phyloP scores from a whole-genome alignment of 2,113 vertebrate genomes.

The Anarhynchus alexandrinus region DNA sequence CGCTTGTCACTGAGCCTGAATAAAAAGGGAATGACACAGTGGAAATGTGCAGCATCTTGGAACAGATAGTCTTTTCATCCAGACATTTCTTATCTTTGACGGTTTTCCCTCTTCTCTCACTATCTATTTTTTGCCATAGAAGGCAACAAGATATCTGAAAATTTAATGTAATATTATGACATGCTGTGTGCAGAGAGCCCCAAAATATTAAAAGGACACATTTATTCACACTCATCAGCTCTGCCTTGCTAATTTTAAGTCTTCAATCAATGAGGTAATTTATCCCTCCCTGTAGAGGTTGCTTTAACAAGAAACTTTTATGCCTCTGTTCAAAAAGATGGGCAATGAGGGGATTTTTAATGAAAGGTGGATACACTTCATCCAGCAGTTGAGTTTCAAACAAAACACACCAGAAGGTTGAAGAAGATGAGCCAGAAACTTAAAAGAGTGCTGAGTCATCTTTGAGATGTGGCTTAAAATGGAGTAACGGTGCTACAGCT shows the following conservation, averaged over 20 bases:
- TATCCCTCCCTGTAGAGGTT: not conserved
- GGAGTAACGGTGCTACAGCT: not conserved
- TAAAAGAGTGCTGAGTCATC: not conserved
- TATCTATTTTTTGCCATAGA: slow-evolving; percentile 36
- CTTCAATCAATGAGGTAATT: slow-evolving; percentile 23
- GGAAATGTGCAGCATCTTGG: not conserved
- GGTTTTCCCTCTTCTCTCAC: not conserved
- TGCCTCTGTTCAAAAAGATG: not conserved
- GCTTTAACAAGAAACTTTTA: not conserved
- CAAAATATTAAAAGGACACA: slow-evolving; percentile 1
- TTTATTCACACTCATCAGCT: slow-evolving; percentile 13
- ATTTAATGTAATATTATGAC: slow-evolving; percentile 47
- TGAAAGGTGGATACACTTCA: not conserved
- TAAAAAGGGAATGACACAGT: not conserved
- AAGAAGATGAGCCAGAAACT: not conserved
- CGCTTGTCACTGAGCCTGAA: not conserved
- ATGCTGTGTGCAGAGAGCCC: not conserved
- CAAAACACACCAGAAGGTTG: not conserved
- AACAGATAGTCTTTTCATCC: slow-evolving; percentile 26
- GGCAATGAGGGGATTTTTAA: not conserved
- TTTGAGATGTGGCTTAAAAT: not conserved
- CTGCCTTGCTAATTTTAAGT: slow-evolving; percentile 40
- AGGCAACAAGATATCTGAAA: slow-evolving; percentile 34
- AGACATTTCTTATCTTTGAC: slow-evolving; percentile 8
- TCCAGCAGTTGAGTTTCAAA: not conserved